Percentiles rank a stretch among this genome's conserved stretches.
Conservation (phyloP, 2,113 vertebrate species). For the Charina bottae region DNA sequence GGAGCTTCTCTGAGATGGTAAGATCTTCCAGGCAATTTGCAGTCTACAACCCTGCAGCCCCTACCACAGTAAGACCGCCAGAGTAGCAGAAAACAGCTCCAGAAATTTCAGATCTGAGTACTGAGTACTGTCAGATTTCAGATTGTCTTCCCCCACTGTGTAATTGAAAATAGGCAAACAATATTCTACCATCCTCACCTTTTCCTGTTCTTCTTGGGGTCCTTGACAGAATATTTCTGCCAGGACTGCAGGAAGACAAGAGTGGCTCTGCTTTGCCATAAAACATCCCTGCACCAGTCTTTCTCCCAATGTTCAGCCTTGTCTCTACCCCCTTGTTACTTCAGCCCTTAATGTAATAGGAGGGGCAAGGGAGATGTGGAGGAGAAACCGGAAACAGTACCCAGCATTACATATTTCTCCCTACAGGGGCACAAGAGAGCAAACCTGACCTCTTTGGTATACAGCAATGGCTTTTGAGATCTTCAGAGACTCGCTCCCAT, state of each 20-base stretch:
- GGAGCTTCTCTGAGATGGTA: not conserved
- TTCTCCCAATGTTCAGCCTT: not conserved
- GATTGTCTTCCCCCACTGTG: not conserved
- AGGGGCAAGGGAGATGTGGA: not conserved
- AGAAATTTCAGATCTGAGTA: not conserved
- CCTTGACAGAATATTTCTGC: not conserved
- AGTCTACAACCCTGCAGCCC: not conserved
- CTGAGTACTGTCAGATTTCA: not conserved
- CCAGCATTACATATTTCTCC: not conserved
- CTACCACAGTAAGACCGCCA: not conserved
- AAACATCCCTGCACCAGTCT: not conserved
- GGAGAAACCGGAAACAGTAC: not conserved
- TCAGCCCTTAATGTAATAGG: not conserved
- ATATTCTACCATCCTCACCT: not conserved
- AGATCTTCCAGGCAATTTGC: not conserved
- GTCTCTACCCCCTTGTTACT: not conserved
- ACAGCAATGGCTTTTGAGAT: no score
- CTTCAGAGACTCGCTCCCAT: no score
- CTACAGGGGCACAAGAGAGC: not conserved
- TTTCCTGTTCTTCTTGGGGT: not conserved
- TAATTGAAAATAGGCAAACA: not conserved
- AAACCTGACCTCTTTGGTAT: not conserved
- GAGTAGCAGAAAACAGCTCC: not conserved
- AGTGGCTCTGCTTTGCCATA: conserved; percentile 27
- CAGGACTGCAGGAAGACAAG: conserved; percentile 23